phyloP scores from a whole-genome alignment of 2,113 vertebrate species.

The Nothobranchius furzeri region DNA sequence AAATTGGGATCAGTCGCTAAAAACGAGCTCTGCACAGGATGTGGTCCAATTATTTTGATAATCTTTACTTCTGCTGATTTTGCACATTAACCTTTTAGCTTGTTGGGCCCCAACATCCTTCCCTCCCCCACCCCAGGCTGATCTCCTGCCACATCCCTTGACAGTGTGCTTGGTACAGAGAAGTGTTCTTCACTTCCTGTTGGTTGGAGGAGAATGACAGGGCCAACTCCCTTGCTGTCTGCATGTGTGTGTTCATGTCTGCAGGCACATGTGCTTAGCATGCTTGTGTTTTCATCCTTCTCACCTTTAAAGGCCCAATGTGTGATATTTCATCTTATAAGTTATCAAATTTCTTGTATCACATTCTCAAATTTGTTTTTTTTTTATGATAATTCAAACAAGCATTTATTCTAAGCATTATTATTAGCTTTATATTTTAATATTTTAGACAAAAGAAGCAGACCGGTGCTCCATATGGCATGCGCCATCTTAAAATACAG shows the following conservation, averaged over 20 bases:
- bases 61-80: background rate
- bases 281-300: constrained; percentile 17
- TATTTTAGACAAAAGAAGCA: no score
- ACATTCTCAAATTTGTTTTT: no score
- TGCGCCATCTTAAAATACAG: no score
- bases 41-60: background rate
- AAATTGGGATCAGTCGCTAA: constrained; percentile 7
- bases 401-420: no score
- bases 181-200: constrained; percentile 62
- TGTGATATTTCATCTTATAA: no score
- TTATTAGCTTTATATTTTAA: no score
- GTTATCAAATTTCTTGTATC: no score
- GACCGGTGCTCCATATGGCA: no score
- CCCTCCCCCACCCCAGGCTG: no score
- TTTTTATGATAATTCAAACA: no score
- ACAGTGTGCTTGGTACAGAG: constrained; percentile 50
- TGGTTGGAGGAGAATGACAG: constrained; percentile 38
- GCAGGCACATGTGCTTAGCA: constrained; percentile 24
- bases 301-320: constrained; percentile 22
- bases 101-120: no score
- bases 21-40: constrained; percentile 10
- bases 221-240: constrained; percentile 59
- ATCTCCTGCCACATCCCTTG: constrained; percentile 19
- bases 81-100: no score
- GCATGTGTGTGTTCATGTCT: constrained; percentile 17